Conservation (phyloP, 1,140 invertebrate genomes). For the Pseudobourletiella spinata region DNA sequence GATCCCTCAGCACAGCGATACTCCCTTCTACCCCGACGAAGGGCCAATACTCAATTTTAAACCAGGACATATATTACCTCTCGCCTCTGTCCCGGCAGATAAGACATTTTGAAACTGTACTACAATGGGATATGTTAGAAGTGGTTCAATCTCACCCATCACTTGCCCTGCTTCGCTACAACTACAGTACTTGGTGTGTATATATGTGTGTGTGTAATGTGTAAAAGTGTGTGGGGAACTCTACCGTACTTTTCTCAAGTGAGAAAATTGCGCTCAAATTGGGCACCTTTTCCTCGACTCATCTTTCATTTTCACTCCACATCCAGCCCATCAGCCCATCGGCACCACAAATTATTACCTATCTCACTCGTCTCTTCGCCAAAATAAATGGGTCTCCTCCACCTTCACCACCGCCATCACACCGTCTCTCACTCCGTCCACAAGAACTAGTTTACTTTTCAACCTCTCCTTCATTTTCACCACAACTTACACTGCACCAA, state of each 20-base stretch:
- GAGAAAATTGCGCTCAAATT: neutral
- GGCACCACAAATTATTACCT: slow-evolving; percentile 26
- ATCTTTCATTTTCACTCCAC: slow-evolving; percentile 7
- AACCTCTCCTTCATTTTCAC: too few relatives aligned
- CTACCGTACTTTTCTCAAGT: neutral
- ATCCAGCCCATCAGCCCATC: neutral
- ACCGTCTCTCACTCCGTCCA: neutral
- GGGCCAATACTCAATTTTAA: too few relatives aligned
- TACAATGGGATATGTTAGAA: too few relatives aligned
- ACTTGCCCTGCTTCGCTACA: too few relatives aligned
- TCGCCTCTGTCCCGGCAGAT: too few relatives aligned
- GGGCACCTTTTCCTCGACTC: slow-evolving; percentile 13
- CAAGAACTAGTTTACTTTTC: slow-evolving; percentile 4
- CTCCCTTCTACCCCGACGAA: neutral
- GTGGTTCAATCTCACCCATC: too few relatives aligned
- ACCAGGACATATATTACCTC: too few relatives aligned
- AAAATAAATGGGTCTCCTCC: slow-evolving; percentile 22
- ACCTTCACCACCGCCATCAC: neutral
- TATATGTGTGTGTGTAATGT: too few relatives aligned
- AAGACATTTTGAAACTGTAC: too few relatives aligned
- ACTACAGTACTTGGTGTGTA: too few relatives aligned
- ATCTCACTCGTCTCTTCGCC: slow-evolving; percentile 17
- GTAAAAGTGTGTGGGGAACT: too few relatives aligned
- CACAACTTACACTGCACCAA: too few relatives aligned
- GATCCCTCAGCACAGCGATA: neutral